Conservation (phyloP, 2,888 invertebrate genomes). For the Phyto melanocephala region DNA sequence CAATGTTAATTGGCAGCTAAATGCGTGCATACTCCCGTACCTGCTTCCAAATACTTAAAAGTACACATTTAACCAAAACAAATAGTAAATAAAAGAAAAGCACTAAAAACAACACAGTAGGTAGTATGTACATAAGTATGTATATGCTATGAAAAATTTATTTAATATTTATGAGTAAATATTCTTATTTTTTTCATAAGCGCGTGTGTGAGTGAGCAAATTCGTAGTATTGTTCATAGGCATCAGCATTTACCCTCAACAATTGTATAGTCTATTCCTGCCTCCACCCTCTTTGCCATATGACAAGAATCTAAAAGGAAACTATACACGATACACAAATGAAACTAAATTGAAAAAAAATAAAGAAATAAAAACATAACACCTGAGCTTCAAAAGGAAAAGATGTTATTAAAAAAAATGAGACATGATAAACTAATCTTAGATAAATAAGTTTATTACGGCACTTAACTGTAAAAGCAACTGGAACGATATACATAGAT, state of each 20-base stretch:
- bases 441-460: too few species aligned
- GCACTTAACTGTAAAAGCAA: too few species aligned
- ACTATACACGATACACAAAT: too few species aligned
- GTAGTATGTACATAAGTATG: background rate
- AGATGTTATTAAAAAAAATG: too few species aligned
- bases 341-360: too few species aligned
- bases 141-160: background rate
- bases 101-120: slow-evolving; percentile 22
- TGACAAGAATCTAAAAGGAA: background rate
- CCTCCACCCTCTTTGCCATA: background rate
- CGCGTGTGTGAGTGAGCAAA: background rate
- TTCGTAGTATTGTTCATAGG: background rate
- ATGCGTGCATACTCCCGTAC: slow-evolving; percentile 42
- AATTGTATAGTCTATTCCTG: too few species aligned
- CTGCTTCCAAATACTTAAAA: background rate
- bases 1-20: slow-evolving; percentile 69
- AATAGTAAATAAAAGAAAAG: slow-evolving; percentile 2
- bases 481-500: too few species aligned
- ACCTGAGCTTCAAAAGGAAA: too few species aligned
- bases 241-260: too few species aligned
- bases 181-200: background rate
- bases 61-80: background rate
- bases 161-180: background rate
- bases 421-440: too few species aligned
- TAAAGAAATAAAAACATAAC: too few species aligned